Evolutionary conservation across 1,140 invertebrate species (phyloP).

Genomic region (Rhopalosiphum maidis): DNA sequence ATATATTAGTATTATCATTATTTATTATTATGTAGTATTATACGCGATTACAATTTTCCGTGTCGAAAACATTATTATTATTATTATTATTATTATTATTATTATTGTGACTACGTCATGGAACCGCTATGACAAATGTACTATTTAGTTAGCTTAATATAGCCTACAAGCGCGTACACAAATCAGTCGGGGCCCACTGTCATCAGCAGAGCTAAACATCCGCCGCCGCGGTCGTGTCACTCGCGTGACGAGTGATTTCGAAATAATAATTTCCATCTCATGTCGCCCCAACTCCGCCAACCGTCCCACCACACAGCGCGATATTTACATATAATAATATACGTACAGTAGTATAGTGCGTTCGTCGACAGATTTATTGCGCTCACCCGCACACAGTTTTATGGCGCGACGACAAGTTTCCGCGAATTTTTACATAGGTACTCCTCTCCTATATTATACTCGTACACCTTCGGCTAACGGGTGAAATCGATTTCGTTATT

Average conservation of each 20-base stretch:
- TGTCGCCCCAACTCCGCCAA: no score
- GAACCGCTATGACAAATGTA: constrained; percentile 7
- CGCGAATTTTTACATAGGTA: neutral
- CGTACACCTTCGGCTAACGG: no score
- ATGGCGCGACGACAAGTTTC: neutral
- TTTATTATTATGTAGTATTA: neutral
- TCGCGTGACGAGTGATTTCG: constrained; percentile 46
- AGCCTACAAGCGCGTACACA: neutral
- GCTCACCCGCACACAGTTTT: neutral
- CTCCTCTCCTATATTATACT: neutral
- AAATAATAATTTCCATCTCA: constrained; percentile 46
- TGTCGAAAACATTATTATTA: neutral
- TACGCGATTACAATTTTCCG: neutral
- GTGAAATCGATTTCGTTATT: neutral
- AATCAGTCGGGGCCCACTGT: constrained; percentile 24
- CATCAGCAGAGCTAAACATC: constrained; percentile 54
- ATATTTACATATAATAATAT: neutral
- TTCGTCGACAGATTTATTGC: constrained; percentile 25
- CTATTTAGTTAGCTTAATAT: constrained; percentile 9
- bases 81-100: neutral
- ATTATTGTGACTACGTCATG: neutral
- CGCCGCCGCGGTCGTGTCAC: constrained; percentile 28
- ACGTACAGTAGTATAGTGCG: neutral
- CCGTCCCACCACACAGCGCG: neutral
- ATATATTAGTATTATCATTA: neutral